phyloP scores from a whole-genome alignment of 2,113 vertebrate genomes.

The Pelecanus crispus region DNA sequence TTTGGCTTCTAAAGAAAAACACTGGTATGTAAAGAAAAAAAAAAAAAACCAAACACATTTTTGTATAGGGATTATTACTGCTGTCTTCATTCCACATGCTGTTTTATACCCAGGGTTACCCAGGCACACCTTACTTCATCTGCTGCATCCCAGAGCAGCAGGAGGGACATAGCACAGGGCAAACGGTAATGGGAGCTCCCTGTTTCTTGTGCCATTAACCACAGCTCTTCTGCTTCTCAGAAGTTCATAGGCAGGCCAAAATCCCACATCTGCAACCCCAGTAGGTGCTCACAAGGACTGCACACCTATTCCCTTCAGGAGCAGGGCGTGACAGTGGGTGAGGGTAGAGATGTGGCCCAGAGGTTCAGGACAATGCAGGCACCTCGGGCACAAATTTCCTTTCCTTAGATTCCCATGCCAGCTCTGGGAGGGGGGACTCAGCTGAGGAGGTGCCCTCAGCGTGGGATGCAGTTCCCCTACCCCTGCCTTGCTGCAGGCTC shows the following conservation, averaged over 20 bases:
- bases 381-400: not conserved
- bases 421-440: not conserved
- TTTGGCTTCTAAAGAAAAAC: not conserved
- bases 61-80: not conserved
- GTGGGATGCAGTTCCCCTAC: not conserved
- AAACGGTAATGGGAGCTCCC: not conserved
- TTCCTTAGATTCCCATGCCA: not conserved
- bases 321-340: rapidly evolving
- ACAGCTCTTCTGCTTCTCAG: not conserved
- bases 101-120: not conserved
- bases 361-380: not conserved
- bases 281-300: not conserved
- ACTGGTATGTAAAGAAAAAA: not conserved
- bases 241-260: not conserved
- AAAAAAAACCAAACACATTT: not conserved
- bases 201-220: not conserved
- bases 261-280: not conserved
- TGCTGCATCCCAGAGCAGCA: not conserved
- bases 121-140: not conserved
- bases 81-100: not conserved
- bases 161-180: rapidly evolving
- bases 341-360: not conserved
- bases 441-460: not conserved
- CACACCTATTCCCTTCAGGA: not conserved
- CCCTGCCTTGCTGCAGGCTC: not conserved